Evolutionary conservation across 2,113 vertebrate species (phyloP), one percentile per base, ranked within the genome.

Genomic region (Pteruthius melanotis): DNA sequence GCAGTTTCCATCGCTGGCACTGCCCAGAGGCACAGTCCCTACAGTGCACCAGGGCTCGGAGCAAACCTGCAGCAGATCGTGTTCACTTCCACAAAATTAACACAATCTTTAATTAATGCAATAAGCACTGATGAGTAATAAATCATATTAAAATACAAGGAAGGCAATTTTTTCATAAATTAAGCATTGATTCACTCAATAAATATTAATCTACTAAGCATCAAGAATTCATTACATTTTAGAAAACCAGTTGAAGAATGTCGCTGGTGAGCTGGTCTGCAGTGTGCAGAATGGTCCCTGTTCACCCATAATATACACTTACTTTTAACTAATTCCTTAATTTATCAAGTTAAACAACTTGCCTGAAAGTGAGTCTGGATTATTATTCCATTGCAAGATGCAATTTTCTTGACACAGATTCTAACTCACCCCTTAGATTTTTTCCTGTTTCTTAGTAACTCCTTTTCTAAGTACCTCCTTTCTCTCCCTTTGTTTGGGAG

Each of bases 101-200:
- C 93, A 94, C 83, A 28, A 84, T 91, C 69, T 89, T 93, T 96
- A 95, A 97, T 97, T 96, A 93, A 96, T 84, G 94, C 90, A 95
- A 92, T 93, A 95, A 92, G 86, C 83, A 54, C 93, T 76, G 93
- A 97, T 89, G 90, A 96, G 93, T 94, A 95, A 96, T 95, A 95
- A 95, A 95, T 97, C 88, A 96, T 87, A 96, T 94, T 95, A 94
- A 95, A 96, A 97, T 75, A 95, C 88, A 96, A 93, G 86, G 90
- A 93, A 96, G 93, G 94, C 83, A 91, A 92, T 35, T 96, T 92
- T 93, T 94, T 92, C 93, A 96, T 97, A 96, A 96, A 97, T 96
- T 96, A 96, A 90, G 94, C 88, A 87, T 90, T 94, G 90, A 96
- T 90, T 96, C 95, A 82, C 91, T 96, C 92, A 92, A 96, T 95